A percentile compares a stretch with the other conserved stretches of the same genome.
Conservation (phyloP, 2,888 invertebrate species). For the Papilio protenor region DNA sequence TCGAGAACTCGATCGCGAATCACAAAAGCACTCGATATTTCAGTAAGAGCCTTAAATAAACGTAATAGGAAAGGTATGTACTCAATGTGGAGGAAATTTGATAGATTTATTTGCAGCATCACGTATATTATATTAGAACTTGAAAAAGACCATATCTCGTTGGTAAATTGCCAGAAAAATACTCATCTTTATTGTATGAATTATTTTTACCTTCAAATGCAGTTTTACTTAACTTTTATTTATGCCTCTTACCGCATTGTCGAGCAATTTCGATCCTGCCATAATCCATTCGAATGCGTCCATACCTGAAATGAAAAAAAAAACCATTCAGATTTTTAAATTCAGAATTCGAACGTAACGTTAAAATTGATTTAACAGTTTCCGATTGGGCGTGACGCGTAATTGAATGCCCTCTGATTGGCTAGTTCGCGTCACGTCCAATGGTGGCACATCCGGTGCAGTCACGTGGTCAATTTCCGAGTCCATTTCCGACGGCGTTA, state of each 20-base stretch:
- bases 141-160: not conserved
- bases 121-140: constrained; percentile 21
- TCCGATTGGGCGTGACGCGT: constrained; percentile 55
- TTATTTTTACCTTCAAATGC: not conserved
- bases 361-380: constrained; percentile 54
- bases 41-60: constrained; percentile 41
- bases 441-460: constrained; percentile 73
- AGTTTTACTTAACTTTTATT: not conserved
- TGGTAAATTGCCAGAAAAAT: not conserved
- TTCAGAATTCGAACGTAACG: constrained; percentile 44
- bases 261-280: constrained; percentile 27
- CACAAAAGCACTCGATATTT: constrained; percentile 38
- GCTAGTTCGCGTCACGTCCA: constrained; percentile 72
- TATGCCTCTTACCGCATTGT: constrained; percentile 53
- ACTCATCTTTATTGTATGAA: not conserved
- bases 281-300: constrained; percentile 55
- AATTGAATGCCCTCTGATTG: constrained; percentile 77
- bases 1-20: constrained; percentile 27
- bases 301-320: constrained; percentile 65
- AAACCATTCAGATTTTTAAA: constrained; percentile 38
- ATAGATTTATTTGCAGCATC: constrained; percentile 52
- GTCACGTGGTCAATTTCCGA: constrained; percentile 79
- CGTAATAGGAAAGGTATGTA: constrained; percentile 51
- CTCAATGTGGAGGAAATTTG: constrained; percentile 64
- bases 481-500: constrained; percentile 71